Percentiles rank a stretch among this genome's conserved stretches.
Conservation (phyloP, 2,797 vertebrate genomes). For the Sebastolobus altivelis region DNA sequence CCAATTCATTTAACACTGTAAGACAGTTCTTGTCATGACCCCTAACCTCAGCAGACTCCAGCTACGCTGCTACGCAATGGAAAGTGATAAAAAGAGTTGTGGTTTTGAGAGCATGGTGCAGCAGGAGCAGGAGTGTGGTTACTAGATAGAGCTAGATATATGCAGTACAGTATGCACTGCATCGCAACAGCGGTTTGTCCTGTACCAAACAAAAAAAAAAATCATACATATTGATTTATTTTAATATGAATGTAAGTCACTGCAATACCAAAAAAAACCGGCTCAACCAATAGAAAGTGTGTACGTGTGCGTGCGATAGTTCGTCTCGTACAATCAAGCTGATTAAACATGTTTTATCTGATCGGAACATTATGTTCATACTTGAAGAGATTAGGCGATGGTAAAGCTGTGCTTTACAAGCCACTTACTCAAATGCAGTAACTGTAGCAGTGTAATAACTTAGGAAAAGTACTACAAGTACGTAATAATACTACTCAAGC, state of each 20-base stretch:
- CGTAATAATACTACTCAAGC: background rate
- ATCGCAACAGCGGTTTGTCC: slow-evolving; percentile 65
- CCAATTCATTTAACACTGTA: slow-evolving; percentile 5
- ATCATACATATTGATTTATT: slow-evolving; percentile 20
- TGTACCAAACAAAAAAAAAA: slow-evolving; percentile 13
- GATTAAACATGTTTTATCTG: slow-evolving; percentile 51
- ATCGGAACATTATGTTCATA: slow-evolving; percentile 50
- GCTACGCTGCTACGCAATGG: slow-evolving; percentile 69
- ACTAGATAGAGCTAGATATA: slow-evolving; percentile 71
- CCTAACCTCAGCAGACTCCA: slow-evolving; percentile 58
- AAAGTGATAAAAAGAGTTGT: slow-evolving; percentile 80
- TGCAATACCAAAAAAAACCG: background rate
- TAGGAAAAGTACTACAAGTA: background rate
- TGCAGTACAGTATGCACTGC: slow-evolving; percentile 79
- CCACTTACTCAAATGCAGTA: background rate
- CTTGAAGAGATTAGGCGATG: slow-evolving; percentile 12
- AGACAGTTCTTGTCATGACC: slow-evolving; percentile 59
- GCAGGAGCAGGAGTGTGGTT: slow-evolving; percentile 83
- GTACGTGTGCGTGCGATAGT: background rate
- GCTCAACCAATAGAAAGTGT: background rate
- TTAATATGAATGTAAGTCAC: background rate
- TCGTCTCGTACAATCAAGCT: slow-evolving; percentile 8
- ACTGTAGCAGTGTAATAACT: background rate
- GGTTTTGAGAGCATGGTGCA: slow-evolving; percentile 81
- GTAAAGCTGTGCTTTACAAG: slow-evolving; percentile 6